These are phyloP conservation scores for Brachypterus glaber DNA, from an alignment of 2,888 invertebrate genomes.

Conservation along the genomic window DNA sequence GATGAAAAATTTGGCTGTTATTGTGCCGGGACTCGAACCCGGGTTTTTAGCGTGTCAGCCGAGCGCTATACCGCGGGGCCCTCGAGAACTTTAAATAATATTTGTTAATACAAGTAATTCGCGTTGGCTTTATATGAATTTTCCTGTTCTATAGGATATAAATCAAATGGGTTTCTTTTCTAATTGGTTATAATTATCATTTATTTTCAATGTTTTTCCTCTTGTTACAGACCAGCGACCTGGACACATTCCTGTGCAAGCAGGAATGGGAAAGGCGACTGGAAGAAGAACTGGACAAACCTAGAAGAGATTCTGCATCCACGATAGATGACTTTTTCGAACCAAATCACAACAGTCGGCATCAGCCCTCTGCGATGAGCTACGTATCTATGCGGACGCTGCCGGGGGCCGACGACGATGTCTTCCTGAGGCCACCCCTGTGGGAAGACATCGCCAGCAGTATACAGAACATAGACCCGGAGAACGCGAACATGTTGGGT, in stretches of 20 bases:
- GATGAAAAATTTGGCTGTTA: too few species aligned
- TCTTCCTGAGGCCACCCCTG: slow-evolving; percentile 75
- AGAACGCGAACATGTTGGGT: slow-evolving; percentile 79
- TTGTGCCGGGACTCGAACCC: slow-evolving; percentile 44
- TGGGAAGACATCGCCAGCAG: slow-evolving; percentile 91
- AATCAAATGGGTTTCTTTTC: background rate
- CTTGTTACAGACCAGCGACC: slow-evolving; percentile 60
- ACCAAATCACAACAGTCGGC: slow-evolving; percentile 33
- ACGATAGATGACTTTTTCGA: slow-evolving; percentile 61
- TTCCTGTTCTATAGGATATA: background rate
- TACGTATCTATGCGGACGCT: slow-evolving; percentile 47
- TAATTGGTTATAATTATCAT: too few species aligned
- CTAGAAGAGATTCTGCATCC: slow-evolving; percentile 50
- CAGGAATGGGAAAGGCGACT: slow-evolving; percentile 62
- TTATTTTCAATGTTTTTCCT: slow-evolving; percentile 7
- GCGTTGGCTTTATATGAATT: too few species aligned
- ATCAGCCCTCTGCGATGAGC: slow-evolving; percentile 37
- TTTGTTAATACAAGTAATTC: too few species aligned
- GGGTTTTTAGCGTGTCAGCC: slow-evolving; percentile 44
- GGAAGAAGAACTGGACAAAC: slow-evolving; percentile 50
- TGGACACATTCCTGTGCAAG: slow-evolving; percentile 71
- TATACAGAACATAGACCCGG: slow-evolving; percentile 82
- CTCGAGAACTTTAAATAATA: too few species aligned
- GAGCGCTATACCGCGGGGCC: slow-evolving; percentile 44
- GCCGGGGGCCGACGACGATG: slow-evolving; percentile 65